Conservation (phyloP, 2,797 vertebrate species). For the Helostoma temminkii region DNA sequence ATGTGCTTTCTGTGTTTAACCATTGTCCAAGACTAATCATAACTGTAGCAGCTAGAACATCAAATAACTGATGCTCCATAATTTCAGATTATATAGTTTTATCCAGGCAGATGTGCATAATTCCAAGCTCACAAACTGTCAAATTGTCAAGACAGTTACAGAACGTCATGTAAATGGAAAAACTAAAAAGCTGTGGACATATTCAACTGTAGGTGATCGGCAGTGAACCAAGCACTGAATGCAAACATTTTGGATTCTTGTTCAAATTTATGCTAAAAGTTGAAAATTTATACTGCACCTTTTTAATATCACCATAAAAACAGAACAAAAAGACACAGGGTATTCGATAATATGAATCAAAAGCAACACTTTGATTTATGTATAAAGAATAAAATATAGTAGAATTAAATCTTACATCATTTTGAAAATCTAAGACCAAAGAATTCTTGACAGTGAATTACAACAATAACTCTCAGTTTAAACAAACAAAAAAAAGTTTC, state of each 20-base stretch:
- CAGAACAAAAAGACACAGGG: conserved; percentile 46
- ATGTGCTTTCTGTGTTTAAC: not conserved
- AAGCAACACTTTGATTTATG: conserved; percentile 63
- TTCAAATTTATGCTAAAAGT: conserved; percentile 36
- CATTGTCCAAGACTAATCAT: not conserved
- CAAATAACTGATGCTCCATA: not conserved
- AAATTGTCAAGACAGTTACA: not conserved
- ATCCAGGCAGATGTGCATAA: conserved; percentile 27
- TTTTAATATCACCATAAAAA: conserved; percentile 55
- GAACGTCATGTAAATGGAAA: conserved; percentile 20
- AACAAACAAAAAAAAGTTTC: conserved; percentile 53
- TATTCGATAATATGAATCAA: conserved; percentile 49
- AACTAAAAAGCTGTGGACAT: not conserved
- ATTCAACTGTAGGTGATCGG: conserved; percentile 3
- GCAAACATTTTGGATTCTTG: conserved; percentile 19
- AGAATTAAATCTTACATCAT: conserved; percentile 43
- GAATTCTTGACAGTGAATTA: conserved; percentile 48
- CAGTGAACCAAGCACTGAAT: conserved; percentile 30
- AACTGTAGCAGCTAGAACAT: conserved; percentile 30
- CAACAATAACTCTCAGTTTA: conserved; percentile 42
- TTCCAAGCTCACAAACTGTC: conserved; percentile 17
- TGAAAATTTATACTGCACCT: conserved; percentile 44
- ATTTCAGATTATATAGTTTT: not conserved
- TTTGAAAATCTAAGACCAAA: conserved; percentile 82
- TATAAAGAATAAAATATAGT: conserved; percentile 66